Evolutionary conservation across 1,140 invertebrate genomes (phyloP), one percentile per base, ranked within the genome.

Genomic region (Aphis craccivora): DNA sequence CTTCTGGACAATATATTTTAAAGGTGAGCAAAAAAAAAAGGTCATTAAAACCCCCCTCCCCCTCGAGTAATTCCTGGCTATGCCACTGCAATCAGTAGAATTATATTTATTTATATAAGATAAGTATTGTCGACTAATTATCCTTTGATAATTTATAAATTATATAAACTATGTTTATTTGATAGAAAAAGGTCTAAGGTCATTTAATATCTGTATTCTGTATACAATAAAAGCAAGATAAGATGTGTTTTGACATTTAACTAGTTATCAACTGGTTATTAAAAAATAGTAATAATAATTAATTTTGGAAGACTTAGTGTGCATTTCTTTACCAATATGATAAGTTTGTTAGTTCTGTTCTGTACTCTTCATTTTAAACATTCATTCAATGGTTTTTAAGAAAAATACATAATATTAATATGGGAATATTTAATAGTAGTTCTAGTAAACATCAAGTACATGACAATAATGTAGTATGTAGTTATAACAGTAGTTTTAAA

Each of bases 391-490:
- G 35, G 43, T 43, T 89, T 43, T 43, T n/a, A 90, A 30, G 20
- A 60, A 43, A 89, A 90, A 22, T 8, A 43, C 67, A 60, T 45
- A 45, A 45, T n/a, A 76, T 76, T 4, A 76, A 76, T 67, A 90
- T 90, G 89, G 89, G 89, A 67, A 67, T 90, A 67, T 90, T 90
- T n/a, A 45, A 40, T 43, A 43, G 89, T 90, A 67, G 43, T 90
- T 43, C 55, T 43, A 35, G n/a, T 91, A 45, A 84, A 86, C 48
- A 51, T 84, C 35, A 55, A 93, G n/a, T 84, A 89, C 37, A 51
- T 1, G 43, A 84, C 48, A 93, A 93, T 93, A 83, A 83, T 48
- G 51, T 83, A 37, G 40, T 83, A 51, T 51, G 25, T 92, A 84
- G 45, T 93, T 22, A 25, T 37, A 40, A 9, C 6, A 51, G 7